phyloP scores from a whole-genome alignment of 2,113 vertebrate genomes.

The Pungitius pungitius region DNA sequence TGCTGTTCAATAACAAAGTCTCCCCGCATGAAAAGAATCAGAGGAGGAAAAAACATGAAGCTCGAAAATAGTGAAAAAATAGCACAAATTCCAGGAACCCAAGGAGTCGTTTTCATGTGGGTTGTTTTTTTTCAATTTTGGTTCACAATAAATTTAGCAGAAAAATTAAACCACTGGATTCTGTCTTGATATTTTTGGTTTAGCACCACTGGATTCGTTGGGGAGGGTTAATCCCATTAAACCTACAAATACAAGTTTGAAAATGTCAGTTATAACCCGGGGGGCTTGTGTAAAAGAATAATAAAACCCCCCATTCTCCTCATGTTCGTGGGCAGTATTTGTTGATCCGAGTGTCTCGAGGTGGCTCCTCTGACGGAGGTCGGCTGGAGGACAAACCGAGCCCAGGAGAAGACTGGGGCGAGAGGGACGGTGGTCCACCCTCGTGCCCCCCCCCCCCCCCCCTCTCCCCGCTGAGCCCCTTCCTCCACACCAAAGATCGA shows the following conservation, averaged over 20 bases:
- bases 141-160: not conserved
- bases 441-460: no score
- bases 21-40: not conserved
- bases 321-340: not conserved
- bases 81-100: not conserved
- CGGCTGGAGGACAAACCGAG: conserved; percentile 9
- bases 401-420: conserved; percentile 8
- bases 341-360: conserved; percentile 5
- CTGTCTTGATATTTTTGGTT: no score
- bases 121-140: not conserved
- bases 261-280: not conserved
- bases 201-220: no score
- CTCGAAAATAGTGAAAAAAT: not conserved
- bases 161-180: not conserved
- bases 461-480: no score
- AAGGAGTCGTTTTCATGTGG: not conserved
- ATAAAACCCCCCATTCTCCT: not conserved
- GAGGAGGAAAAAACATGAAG: not conserved
- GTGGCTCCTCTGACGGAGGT: not conserved
- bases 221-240: not conserved
- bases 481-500: conserved; percentile 24
- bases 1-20: not conserved
- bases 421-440: conserved; percentile 22
- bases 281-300: not conserved
- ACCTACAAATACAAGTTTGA: not conserved